Evolutionary conservation across 2,113 vertebrate genomes (phyloP).

Genomic region (Verasper variegatus): DNA sequence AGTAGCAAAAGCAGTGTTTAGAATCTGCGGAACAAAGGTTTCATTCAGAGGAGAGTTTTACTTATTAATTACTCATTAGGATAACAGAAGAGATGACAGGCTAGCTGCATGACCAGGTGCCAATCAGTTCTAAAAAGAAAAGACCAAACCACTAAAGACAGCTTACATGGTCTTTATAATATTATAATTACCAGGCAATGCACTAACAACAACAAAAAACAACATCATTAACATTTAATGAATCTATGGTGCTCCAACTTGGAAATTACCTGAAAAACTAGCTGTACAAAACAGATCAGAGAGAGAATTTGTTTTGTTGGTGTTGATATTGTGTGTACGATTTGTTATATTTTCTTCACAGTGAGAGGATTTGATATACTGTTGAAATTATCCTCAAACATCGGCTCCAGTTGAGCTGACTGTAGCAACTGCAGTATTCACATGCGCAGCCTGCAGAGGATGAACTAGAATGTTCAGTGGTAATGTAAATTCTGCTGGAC

Average conservation of each 20-base stretch:
- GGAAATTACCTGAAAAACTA: constrained; percentile 11
- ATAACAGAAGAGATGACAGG: constrained; percentile 18
- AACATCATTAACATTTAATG: constrained; percentile 41
- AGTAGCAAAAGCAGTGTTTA: not conserved
- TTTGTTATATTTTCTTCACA: no score
- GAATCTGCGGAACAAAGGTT: constrained; percentile 4
- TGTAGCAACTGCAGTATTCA: constrained; percentile 5
- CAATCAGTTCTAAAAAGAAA: constrained; percentile 28
- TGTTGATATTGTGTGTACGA: no score
- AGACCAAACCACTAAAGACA: constrained; percentile 27
- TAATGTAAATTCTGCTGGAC: constrained; percentile 16
- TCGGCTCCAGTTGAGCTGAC: constrained; percentile 1
- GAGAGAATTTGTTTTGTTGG: not conserved
- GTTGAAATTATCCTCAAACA: constrained; percentile 30
- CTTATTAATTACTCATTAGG: constrained; percentile 22
- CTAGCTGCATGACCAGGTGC: not conserved
- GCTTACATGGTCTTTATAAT: constrained; percentile 10
- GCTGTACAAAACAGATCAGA: not conserved
- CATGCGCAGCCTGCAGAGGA: not conserved
- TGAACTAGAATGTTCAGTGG: not conserved
- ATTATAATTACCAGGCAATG: constrained; percentile 37
- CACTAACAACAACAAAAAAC: not conserved
- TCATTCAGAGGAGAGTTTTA: not conserved
- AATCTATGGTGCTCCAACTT: constrained; percentile 2
- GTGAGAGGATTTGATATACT: not conserved